Conservation (phyloP, 2,797 vertebrate species). For the Aplochiton taeniatus region DNA sequence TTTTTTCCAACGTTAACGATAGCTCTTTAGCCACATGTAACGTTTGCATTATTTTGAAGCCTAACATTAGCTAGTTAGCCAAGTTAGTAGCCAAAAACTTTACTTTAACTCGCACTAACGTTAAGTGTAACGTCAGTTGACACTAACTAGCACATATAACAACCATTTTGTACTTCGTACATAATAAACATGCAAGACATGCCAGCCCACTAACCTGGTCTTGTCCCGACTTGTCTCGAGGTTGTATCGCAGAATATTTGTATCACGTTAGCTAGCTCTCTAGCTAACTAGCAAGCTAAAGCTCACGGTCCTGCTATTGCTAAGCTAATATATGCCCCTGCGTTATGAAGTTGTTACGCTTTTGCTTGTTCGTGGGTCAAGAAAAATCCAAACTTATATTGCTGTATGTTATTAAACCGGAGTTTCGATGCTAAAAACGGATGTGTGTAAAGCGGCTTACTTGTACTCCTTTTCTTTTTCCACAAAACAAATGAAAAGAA, state of each 20-base stretch:
- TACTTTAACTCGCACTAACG: too few relatives aligned
- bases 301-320: conserved; percentile 23
- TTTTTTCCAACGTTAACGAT: too few relatives aligned
- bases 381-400: conserved; percentile 23
- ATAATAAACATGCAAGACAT: conserved; percentile 7
- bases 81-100: neutral
- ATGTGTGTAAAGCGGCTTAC: conserved; percentile 64
- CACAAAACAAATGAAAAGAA: conserved; percentile 78
- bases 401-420: conserved; percentile 16
- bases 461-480: conserved; percentile 72
- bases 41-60: neutral
- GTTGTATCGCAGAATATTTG: conserved; percentile 75
- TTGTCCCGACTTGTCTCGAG: conserved; percentile 83
- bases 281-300: conserved; percentile 50
- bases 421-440: conserved; percentile 32
- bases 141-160: neutral
- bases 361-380: conserved; percentile 20
- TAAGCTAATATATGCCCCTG: too few relatives aligned
- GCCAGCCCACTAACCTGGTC: conserved; percentile 79
- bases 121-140: neutral
- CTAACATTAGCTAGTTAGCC: neutral
- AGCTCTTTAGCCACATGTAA: conserved; percentile 24
- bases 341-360: conserved; percentile 5
- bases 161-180: too few relatives aligned
- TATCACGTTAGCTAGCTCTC: conserved; percentile 62